Base-by-base conservation (phyloP, 2,113 vertebrate genomes). In the Leptosomus discolor region DNA sequence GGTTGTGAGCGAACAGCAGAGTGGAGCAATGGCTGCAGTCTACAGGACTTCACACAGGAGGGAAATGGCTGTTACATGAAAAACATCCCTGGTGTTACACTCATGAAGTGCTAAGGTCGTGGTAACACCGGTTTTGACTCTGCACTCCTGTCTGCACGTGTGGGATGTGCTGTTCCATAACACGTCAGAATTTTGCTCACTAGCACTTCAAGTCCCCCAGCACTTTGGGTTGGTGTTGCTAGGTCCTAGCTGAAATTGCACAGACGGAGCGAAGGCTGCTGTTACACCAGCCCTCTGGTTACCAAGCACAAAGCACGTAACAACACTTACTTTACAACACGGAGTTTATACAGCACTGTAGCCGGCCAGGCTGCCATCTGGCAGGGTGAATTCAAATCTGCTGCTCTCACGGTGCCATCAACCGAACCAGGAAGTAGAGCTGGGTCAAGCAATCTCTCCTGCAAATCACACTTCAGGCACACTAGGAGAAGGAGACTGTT, bases 391-490 rank as follows among this genome's bases (percentile, higher is more conserved):
- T 85, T 96, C 83, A 98, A 83, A 64, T 99, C 99, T 9, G 93
- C 96, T 41, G 97, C 98, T 95, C 97, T 98, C 70, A 89, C 17
- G 10, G 95, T 90, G 75, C 99, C 94, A 46, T 98, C 97, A 30
- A 87, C 92, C 11, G 77, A 86, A 27, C 98, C 95, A 8, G 98
- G 98, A 85, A 99, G 96, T n/a, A 99, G 98, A 20, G 98, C 97
- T 2, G 99, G 99, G 94, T 98, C 98, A 24, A 99, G 98, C 83
- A 99, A 84, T 70, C 99, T 98, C 97, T 99, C 99, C 97, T 99
- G 99, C 94, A 99, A 91, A 88, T 99, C 99, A 10, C 99, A 99
- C 97, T 99, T 99, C 92, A 99, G 95, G 87, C 98, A 99, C 79
- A 98, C 99, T 99, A 94, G 39, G 57, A 89, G 70, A 65, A 94